Conservation (phyloP, 2,888 invertebrate genomes). For the Palloptera scutellata region DNA sequence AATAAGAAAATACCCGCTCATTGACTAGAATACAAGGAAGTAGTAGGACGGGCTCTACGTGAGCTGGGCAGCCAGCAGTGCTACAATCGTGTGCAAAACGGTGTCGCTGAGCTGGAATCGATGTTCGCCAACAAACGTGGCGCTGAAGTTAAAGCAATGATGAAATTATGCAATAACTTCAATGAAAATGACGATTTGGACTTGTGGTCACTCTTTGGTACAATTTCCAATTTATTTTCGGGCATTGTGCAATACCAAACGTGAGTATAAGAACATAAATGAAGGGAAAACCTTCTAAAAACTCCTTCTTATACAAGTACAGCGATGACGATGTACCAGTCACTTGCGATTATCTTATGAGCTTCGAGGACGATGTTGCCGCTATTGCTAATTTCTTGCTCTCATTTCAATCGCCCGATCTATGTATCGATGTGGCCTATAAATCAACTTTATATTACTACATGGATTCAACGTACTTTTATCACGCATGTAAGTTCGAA, state of each 20-base stretch:
- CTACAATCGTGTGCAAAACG: conserved; percentile 57
- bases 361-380: conserved; percentile 46
- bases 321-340: conserved; percentile 46
- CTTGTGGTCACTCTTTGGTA: conserved; percentile 55
- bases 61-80: conserved; percentile 57
- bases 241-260: conserved; percentile 55
- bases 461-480: conserved; percentile 37
- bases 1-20: not conserved
- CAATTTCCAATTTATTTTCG: conserved; percentile 55
- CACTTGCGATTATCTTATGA: conserved; percentile 47
- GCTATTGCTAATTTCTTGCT: conserved; percentile 51
- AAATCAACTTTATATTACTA: conserved; percentile 44
- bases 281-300: not conserved
- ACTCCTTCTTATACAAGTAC: not conserved
- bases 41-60: conserved; percentile 53
- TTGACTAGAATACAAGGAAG: conserved; percentile 58
- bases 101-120: conserved; percentile 53
- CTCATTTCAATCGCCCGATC: conserved; percentile 26
- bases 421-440: conserved; percentile 51
- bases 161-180: conserved; percentile 57
- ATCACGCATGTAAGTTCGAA: conserved; percentile 46
- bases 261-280: conserved; percentile 39
- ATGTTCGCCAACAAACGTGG: conserved; percentile 50
- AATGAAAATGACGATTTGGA: conserved; percentile 55
- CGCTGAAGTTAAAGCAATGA: conserved; percentile 53